Base-by-base conservation (phyloP, 2,113 vertebrate genomes). In the Trochalopteron elliotii region DNA sequence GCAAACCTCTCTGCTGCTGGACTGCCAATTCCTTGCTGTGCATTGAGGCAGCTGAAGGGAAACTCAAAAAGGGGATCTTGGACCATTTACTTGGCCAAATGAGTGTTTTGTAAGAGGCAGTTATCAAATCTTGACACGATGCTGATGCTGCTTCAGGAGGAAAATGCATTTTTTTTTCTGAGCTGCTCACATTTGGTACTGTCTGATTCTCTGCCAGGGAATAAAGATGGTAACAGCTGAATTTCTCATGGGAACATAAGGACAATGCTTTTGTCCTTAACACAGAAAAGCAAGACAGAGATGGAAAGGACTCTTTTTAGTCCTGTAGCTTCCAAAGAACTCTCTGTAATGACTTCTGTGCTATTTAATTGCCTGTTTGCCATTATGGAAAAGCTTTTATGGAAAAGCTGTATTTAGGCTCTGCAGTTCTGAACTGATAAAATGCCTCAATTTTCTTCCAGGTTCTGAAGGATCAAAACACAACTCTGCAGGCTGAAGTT, bases 391-490 rank as follows among this genome's bases (percentile, higher is more conserved):
- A 69, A 61, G 49, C 55, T 77, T n/a, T 47, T 56, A 90, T 59
- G 59, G 68, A 93, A 75, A 69, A 61, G 49, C 55, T 77, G 31
- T 40, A 56, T 39, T 87, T 82, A 17, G 15, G 28, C 25, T 49
- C 33, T 69, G n/a, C 55, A 61, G 24, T 80, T 93, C 72, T 64
- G 67, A 93, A 57, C 31, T 96, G 82, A 77, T 86, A 18, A 0
- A 76, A 25, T 39, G 39, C 40, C 79, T 68, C n/a, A 19, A 85
- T 96, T 96, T 76, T 50, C 31, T 98, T 96, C 33, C 76, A 98
- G 98, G 87, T 96, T 96, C 89, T 98, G 47, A 97, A 95, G 93
- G 97, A 98, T 81, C 97, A 98, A 83, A 98, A 98, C 60, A 10
- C 97, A 79, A 4, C 94, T 83, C 97, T 98, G 84, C 96, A 98